phyloP scores from a whole-genome alignment of 1,140 invertebrate species.

The Lepidurus packardi region DNA sequence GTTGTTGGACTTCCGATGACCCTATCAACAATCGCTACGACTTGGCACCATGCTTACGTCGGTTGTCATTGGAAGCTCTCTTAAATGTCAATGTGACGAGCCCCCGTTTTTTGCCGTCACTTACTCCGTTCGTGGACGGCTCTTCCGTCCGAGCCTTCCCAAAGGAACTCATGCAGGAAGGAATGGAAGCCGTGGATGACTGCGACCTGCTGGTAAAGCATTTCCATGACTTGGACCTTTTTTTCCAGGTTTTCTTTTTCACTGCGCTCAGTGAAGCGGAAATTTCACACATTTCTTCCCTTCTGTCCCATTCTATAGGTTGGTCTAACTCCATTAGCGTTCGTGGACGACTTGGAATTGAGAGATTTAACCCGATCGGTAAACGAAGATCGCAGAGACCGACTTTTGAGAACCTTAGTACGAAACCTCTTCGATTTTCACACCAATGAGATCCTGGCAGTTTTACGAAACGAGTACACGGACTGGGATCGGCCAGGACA shows the following conservation, averaged over 20 bases:
- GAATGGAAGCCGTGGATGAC: slow-evolving; percentile 11
- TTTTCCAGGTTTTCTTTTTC: not conserved
- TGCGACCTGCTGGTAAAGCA: slow-evolving; percentile 29
- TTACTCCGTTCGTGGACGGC: slow-evolving; percentile 85
- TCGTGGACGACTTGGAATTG: not conserved
- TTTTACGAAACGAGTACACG: slow-evolving; percentile 85
- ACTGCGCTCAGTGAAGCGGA: slow-evolving; percentile 38
- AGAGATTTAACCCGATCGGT: slow-evolving; percentile 9
- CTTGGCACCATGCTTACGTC: slow-evolving; percentile 63
- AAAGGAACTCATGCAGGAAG: slow-evolving; percentile 28
- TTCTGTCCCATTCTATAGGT: slow-evolving; percentile 38
- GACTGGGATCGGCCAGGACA: slow-evolving; percentile 57
- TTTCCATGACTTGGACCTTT: not conserved
- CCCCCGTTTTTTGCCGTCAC: slow-evolving; percentile 75
- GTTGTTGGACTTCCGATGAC: slow-evolving; percentile 40
- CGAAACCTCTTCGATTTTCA: slow-evolving; percentile 82
- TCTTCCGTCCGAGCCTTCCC: slow-evolving; percentile 45
- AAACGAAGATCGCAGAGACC: slow-evolving; percentile 29
- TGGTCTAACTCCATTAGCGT: slow-evolving; percentile 1
- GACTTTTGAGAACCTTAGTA: slow-evolving; percentile 62
- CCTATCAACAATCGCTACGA: slow-evolving; percentile 50
- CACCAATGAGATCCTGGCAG: slow-evolving; percentile 82
- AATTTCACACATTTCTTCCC: slow-evolving; percentile 45
- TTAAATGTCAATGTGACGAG: slow-evolving; percentile 23
- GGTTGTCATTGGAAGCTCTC: slow-evolving; percentile 7